Percentiles rank a stretch among this genome's conserved stretches.
phyloP scores from a whole-genome alignment of 2,113 vertebrate genomes.

The Lasiurus cinereus region DNA sequence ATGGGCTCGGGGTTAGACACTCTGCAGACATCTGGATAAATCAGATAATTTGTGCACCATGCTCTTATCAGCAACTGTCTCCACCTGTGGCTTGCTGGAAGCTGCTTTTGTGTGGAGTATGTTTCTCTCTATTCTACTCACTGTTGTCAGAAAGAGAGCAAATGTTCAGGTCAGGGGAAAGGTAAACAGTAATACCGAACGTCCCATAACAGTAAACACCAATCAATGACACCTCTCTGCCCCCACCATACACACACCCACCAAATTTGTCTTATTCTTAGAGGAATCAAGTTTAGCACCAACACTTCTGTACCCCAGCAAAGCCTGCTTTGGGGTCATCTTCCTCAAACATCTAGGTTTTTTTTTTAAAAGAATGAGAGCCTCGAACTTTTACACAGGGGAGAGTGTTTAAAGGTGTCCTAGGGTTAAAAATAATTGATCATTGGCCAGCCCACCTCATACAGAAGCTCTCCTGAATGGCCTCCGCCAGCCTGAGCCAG shows the following conservation, averaged over 20 bases:
- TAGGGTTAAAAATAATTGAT: not conserved
- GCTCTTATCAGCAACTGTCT: not conserved
- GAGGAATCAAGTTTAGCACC: not conserved
- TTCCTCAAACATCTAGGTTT: not conserved
- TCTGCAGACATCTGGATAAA: not conserved
- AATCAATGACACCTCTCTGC: not conserved
- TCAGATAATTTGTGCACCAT: not conserved
- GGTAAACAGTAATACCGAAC: not conserved
- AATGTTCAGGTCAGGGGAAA: not conserved
- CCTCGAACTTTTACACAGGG: not conserved
- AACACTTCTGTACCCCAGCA: not conserved
- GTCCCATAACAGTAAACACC: not conserved
- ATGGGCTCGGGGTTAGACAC: not conserved
- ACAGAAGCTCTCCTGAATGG: not conserved
- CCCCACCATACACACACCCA: not conserved
- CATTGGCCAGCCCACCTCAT: not conserved
- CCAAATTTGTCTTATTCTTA: not conserved
- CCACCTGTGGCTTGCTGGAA: not conserved
- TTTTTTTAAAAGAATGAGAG: conserved; percentile 37
- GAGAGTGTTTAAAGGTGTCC: not conserved
- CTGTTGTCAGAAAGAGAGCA: not conserved
- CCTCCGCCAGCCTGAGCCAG: not conserved
- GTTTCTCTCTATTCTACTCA: not conserved
- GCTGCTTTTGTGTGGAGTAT: not conserved
- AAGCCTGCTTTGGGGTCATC: not conserved